These are phyloP conservation scores for Procambarus clarkii DNA, from an alignment of 1,140 invertebrate genomes.

Conservation along the genomic window DNA sequence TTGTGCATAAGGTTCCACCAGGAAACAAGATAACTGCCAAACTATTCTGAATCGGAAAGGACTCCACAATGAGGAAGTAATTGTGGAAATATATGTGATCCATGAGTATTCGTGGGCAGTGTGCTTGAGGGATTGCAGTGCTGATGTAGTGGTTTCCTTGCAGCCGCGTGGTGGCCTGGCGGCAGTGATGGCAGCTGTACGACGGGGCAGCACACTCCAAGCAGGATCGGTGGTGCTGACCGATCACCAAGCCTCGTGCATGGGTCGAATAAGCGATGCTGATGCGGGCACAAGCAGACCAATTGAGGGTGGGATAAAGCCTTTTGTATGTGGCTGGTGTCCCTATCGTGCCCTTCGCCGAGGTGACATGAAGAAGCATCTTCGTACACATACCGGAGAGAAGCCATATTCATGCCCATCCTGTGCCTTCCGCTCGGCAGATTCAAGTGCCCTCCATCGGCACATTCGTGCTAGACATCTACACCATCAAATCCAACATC, in stretches of 20 bases:
- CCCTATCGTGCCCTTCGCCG: conserved; percentile 51
- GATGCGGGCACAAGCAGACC: conserved; percentile 9
- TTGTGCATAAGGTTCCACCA: neutral
- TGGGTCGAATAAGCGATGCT: conserved; percentile 24
- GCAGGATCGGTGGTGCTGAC: conserved; percentile 22
- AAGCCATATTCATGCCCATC: conserved; percentile 55
- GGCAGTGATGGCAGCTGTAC: conserved; percentile 27
- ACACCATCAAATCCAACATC: conserved; percentile 22
- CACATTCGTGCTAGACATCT: conserved; percentile 43
- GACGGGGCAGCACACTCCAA: conserved; percentile 28
- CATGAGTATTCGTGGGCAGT: conserved; percentile 16
- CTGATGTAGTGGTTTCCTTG: conserved; percentile 66
- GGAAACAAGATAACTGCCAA: neutral
- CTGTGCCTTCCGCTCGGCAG: conserved; percentile 52
- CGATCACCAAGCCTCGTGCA: conserved; percentile 22
- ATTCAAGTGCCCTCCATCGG: conserved; percentile 57
- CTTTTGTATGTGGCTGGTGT: conserved; percentile 56
- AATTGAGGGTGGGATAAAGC: conserved; percentile 34
- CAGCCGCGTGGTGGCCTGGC: conserved; percentile 54
- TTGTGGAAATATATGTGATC: neutral
- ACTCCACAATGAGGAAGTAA: conserved; percentile 4
- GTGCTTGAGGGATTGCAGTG: conserved; percentile 16
- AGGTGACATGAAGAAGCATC: conserved; percentile 58
- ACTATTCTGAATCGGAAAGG: conserved; percentile 3
- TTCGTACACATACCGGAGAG: conserved; percentile 56